Percentiles rank a stretch among this genome's conserved stretches.
These are phyloP conservation scores for Trichomycterus rosablanca DNA, from an alignment of 2,113 vertebrate genomes.

Conservation along the genomic window DNA sequence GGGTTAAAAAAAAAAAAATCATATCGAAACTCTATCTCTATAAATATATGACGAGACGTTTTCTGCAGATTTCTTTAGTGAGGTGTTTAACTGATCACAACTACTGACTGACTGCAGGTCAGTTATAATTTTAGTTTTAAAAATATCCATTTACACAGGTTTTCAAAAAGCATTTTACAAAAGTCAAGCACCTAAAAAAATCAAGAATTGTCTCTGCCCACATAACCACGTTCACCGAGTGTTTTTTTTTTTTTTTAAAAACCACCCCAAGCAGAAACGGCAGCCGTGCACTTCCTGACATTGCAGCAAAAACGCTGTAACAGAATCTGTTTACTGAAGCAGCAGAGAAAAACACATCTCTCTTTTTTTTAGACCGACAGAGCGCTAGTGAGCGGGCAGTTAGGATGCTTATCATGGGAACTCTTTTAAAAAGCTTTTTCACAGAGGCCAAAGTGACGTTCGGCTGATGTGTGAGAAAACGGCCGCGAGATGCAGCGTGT, in stretches of 20 bases:
- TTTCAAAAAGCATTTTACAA: too few species aligned
- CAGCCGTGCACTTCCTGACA: constrained; percentile 36
- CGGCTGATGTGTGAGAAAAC: constrained; percentile 33
- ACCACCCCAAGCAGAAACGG: constrained; percentile 25
- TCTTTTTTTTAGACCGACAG: constrained; percentile 12
- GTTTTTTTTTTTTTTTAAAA: too few species aligned
- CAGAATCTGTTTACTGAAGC: constrained; percentile 34
- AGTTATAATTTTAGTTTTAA: too few species aligned
- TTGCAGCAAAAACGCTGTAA: constrained; percentile 14
- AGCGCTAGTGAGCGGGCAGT: not conserved
- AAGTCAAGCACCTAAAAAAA: too few species aligned
- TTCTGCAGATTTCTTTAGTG: too few species aligned
- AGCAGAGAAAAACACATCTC: constrained; percentile 25
- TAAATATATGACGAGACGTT: too few species aligned
- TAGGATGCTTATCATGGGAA: constrained; percentile 27
- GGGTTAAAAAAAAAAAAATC: too few species aligned
- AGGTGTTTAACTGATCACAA: too few species aligned
- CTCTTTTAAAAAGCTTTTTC: constrained; percentile 19
- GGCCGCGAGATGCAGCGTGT: too few species aligned
- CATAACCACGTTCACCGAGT: not conserved
- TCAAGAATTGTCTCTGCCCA: constrained; percentile 1
- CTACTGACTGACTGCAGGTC: too few species aligned
- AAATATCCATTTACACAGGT: too few species aligned
- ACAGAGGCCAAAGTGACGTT: not conserved
- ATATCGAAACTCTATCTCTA: too few species aligned